These are phyloP conservation scores for Girardia tigrina DNA, from an alignment of 2,888 invertebrate genomes.

Conservation along the genomic window DNA sequence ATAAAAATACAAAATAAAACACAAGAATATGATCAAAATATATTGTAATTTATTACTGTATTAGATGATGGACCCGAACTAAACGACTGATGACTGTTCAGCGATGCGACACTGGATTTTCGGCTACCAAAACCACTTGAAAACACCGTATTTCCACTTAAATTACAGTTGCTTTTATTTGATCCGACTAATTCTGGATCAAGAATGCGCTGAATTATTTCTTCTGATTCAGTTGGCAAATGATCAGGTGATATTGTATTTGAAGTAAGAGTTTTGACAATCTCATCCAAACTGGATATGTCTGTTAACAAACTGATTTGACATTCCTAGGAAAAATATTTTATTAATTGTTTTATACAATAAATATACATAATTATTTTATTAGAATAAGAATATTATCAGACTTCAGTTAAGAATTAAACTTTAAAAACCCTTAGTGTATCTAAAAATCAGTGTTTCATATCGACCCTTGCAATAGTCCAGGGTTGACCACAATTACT, in stretches of 20 bases:
- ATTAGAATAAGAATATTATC: too few species aligned
- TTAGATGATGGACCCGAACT: not conserved
- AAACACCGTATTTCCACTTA: constrained; percentile 10
- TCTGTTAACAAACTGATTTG: constrained; percentile 16
- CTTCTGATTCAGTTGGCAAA: not conserved
- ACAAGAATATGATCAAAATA: not conserved
- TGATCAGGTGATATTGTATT: not conserved
- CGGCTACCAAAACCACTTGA: constrained; percentile 14
- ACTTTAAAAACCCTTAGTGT: too few species aligned
- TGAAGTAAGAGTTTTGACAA: not conserved
- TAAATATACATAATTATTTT: too few species aligned
- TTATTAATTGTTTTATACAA: too few species aligned
- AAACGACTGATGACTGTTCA: constrained; percentile 8
- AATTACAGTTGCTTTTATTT: not conserved
- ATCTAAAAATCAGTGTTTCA: too few species aligned
- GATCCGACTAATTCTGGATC: not conserved
- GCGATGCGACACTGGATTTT: not conserved
- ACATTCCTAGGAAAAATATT: too few species aligned
- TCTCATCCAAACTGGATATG: constrained; percentile 4
- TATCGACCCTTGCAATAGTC: too few species aligned
- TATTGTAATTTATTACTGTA: not conserved
- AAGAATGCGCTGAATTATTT: not conserved
- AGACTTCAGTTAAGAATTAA: too few species aligned
- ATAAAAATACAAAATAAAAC: not conserved
- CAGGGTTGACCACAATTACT: too few species aligned